Conservation (phyloP, 30 jellyfish, hydroid and myxozoan species). For the Turritopsis dohrnii region DNA sequence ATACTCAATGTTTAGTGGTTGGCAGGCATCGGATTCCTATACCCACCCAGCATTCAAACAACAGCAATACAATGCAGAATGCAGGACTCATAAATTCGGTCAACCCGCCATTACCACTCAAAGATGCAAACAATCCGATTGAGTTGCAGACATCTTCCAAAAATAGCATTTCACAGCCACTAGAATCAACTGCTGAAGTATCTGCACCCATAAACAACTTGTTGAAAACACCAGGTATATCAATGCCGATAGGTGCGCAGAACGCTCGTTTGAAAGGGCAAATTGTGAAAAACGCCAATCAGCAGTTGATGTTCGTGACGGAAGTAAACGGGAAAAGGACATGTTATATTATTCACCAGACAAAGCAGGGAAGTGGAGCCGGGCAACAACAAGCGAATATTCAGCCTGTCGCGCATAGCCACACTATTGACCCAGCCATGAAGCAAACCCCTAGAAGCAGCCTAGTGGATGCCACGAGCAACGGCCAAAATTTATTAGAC, state of each 20-base stretch:
- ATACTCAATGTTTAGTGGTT: slow-evolving; percentile 43
- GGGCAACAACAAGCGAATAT: neutral
- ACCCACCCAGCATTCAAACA: slow-evolving; percentile 16
- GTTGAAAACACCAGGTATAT: slow-evolving; percentile 2
- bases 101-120: neutral
- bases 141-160: neutral
- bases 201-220: neutral
- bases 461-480: neutral
- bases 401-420: neutral
- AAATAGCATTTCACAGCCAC: slow-evolving; percentile 6
- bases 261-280: slow-evolving; percentile 71
- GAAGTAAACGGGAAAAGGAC: slow-evolving; percentile 93
- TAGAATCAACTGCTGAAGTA: neutral
- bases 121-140: neutral
- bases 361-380: neutral
- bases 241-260: slow-evolving; percentile 26
- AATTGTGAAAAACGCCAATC: slow-evolving; percentile 83
- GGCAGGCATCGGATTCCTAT: slow-evolving; percentile 40
- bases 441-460: neutral
- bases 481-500: neutral
- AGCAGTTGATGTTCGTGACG: slow-evolving; percentile 89
- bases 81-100: neutral
- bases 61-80: neutral
- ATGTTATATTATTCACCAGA: slow-evolving; percentile 75
- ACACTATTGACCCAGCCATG: neutral